Conservation (phyloP, 2,113 vertebrate species). For the Muntiacus reevesi region DNA sequence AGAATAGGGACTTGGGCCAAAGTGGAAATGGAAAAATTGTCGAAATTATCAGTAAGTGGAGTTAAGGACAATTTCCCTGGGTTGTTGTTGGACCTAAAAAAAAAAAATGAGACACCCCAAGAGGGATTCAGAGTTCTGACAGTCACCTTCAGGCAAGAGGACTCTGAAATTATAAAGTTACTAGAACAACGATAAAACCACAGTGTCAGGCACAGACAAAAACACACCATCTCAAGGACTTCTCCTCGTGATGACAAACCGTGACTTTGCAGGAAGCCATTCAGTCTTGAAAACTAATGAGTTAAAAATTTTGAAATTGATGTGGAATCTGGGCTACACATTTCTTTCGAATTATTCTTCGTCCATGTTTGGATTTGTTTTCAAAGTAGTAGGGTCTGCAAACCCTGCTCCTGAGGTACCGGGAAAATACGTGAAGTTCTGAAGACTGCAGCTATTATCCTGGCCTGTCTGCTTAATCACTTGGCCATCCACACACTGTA, state of each 20-base stretch:
- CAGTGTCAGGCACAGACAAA: background rate
- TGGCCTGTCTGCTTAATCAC: constrained; percentile 44
- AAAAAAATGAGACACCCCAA: background rate
- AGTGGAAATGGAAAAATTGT: background rate
- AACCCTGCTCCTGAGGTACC: background rate
- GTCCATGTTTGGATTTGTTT: constrained; percentile 21
- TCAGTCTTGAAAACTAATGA: background rate
- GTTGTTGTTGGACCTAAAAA: background rate
- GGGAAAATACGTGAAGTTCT: background rate
- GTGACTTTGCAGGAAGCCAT: background rate
- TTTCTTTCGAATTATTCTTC: background rate
- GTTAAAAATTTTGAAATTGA: background rate
- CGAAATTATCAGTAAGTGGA: background rate
- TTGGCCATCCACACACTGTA: constrained; percentile 45
- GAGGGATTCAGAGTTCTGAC: background rate
- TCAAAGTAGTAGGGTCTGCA: background rate
- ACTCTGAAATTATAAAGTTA: background rate
- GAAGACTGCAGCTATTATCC: background rate
- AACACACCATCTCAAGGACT: background rate
- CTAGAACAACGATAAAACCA: background rate
- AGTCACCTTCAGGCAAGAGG: background rate
- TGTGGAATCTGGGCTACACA: background rate
- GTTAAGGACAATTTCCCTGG: background rate
- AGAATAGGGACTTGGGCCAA: background rate
- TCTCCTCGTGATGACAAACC: background rate